Evolutionary conservation across 2,113 vertebrate species (phyloP), one percentile per base, ranked within the genome.

Genomic region (Trematocara marginatum): DNA sequence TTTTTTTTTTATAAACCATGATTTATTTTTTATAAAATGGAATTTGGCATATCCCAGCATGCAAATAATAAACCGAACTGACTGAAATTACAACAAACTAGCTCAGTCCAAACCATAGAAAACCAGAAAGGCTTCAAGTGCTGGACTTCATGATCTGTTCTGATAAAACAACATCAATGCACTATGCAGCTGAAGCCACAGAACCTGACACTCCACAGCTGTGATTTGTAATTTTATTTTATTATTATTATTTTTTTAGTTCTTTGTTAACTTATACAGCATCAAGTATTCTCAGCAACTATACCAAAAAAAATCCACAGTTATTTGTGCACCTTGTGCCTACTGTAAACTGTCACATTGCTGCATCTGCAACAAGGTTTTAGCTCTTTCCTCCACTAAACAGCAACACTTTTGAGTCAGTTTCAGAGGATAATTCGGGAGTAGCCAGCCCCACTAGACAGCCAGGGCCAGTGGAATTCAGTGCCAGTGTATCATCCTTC

Each of bases 181-280:
- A 86, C 87, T 82, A 74, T 90, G 92, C 95, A 95, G 95, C 94
- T 95, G 94, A 92, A 87, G 95, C 95, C 94, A 88, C 94, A 95
- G 90, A 95, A 96, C 90, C 78, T 42, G 89, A 95, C 92, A 93
- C 93, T 86, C 82, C 78, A 69, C 91, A 94, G 92, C 90, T 92
- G 94, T 92, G 86, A 89, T 94, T 96, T 95, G 92, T 90, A 94
- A 81, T 90, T 84, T 92, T 91, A 66, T 38, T 12, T 38, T 64
- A 38, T 90, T 13, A 20, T 66, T 20, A 12, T 26, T 9, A 1
- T 38, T 66, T 15, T 42, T 42, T 69, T 15, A 61, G 85, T 81
- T 89, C 86, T 93, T 87, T 88, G 87, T 92, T 92, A 90, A 87
- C 66, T 94, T 83, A 54, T 79, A 57, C 52, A 66, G 91, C 88